Base-by-base conservation (phyloP, 1,140 invertebrate species). In the Sweltsa coloradensis region DNA sequence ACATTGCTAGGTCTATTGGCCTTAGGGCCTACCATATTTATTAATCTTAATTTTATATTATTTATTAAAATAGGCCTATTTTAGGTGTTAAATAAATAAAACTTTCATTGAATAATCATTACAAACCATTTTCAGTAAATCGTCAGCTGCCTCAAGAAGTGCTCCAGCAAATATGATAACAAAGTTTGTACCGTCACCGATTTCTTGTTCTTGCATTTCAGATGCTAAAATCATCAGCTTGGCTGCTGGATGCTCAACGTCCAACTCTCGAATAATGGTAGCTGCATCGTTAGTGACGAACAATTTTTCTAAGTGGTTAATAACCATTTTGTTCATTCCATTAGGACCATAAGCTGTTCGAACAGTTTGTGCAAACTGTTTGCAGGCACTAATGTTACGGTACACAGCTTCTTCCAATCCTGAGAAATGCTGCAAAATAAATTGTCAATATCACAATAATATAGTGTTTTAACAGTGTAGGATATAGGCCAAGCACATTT, bases 301-400 rank as follows among this genome's bases (percentile, higher is more conserved):
- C 47, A 98, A 74, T 62, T 99, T 99, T 58, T 97, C 95, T 53
- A 99, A 75, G 60, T 98, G 94, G 69, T 99, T 99, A 26, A 99
- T 98, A 5, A 99, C 82, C 85, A 99, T 97, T 74, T 99, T 99
- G 64, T 98, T 99, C 85, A 98, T 95, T 14, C 96, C 95, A 78
- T 85, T 95, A 14, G 96, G 97, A 1, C 97, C 97, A 71, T 95
- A 99, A 9, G 94, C 89, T 26, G 94, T 91, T 48, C 83, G 79
- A 3, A 97, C 81, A 51, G 91, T 94, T 57, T 89, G 80, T 13
- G 92, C 78, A 59, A 99, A 89, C 61, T 97, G 83, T 66, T 93
- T 93, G 67, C 95, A 98, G 19, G 96, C 95, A 57, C 78, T 81
- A 53, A 99, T 97, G 62, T 98, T 99, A 41, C 93, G 75, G 59